phyloP scores from a whole-genome alignment of 2,888 invertebrate genomes.

The Leptinotarsa juncta region DNA sequence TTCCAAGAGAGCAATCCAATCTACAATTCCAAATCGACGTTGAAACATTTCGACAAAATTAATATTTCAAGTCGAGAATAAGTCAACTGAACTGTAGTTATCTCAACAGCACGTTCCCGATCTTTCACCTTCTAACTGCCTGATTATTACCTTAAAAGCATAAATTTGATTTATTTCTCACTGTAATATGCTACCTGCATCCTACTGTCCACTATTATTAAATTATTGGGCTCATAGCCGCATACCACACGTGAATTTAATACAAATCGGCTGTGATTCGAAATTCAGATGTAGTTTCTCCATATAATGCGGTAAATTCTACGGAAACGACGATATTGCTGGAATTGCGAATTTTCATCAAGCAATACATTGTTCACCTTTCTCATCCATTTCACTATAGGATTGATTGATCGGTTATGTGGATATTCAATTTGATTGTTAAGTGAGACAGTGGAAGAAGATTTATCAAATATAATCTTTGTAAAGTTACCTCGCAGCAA shows the following conservation, averaged over 20 bases:
- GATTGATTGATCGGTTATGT: too few species aligned
- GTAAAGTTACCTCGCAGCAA: too few species aligned
- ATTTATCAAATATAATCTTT: too few species aligned
- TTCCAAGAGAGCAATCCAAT: not conserved
- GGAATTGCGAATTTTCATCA: not conserved
- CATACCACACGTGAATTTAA: conserved; percentile 22
- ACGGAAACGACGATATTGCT: not conserved
- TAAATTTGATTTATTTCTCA: conserved; percentile 39
- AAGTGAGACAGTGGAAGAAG: too few species aligned
- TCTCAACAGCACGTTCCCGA: conserved; percentile 37
- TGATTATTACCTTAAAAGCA: conserved; percentile 44
- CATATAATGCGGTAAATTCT: conserved; percentile 1
- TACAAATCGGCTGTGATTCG: conserved; percentile 15
- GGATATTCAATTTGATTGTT: too few species aligned
- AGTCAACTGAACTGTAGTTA: conserved; percentile 29
- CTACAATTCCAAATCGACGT: not conserved
- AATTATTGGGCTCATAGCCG: conserved; percentile 34
- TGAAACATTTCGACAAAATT: not conserved
- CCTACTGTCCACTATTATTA: conserved; percentile 35
- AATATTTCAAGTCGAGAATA: conserved; percentile 11
- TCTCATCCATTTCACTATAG: not conserved
- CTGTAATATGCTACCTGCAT: conserved; percentile 41
- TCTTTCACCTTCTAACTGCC: conserved; percentile 44
- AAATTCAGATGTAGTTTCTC: conserved; percentile 18
- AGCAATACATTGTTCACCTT: not conserved